Percentiles rank a stretch among this genome's conserved stretches.
Conservation (phyloP, 1,140 invertebrate species). For the Augochlora pura region DNA sequence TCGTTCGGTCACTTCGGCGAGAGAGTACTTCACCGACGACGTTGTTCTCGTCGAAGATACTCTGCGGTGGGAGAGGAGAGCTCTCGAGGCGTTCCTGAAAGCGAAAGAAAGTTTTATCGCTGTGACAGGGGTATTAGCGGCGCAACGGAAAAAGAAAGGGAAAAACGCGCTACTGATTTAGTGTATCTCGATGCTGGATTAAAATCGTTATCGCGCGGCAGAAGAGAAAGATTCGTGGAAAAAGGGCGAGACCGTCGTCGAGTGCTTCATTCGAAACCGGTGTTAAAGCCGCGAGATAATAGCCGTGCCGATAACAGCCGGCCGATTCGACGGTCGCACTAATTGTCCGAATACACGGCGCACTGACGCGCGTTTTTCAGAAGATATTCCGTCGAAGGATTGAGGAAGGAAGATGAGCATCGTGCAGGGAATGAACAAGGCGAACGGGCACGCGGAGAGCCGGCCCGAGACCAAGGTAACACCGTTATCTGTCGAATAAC, state of each 20-base stretch:
- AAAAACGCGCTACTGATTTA: not conserved
- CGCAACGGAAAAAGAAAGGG: not conserved
- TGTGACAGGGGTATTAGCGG: not conserved
- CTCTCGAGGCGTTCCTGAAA: not conserved
- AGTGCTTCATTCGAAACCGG: not conserved
- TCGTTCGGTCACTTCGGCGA: not conserved
- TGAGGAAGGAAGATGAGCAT: conserved; percentile 4
- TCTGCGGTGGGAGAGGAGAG: not conserved
- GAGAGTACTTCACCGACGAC: conserved; percentile 14
- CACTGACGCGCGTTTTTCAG: not conserved
- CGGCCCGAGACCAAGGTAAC: conserved; percentile 13
- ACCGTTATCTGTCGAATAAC: conserved; percentile 5
- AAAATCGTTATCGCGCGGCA: not conserved
- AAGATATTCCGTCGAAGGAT: not conserved
- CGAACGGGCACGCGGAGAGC: not conserved
- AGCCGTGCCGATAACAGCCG: not conserved
- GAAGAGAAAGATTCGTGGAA: not conserved
- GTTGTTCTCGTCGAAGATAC: not conserved
- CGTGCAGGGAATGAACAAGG: not conserved
- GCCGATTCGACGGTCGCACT: not conserved
- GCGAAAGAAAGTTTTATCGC: not conserved
- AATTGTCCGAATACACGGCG: not conserved
- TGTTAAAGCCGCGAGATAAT: not conserved
- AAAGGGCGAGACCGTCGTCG: not conserved
- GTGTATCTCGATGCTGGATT: not conserved